A percentile compares a stretch with the other conserved stretches of the same genome.
Evolutionary conservation across 2,888 invertebrate genomes (phyloP).

Genomic region (Drosophila meridiana): DNA sequence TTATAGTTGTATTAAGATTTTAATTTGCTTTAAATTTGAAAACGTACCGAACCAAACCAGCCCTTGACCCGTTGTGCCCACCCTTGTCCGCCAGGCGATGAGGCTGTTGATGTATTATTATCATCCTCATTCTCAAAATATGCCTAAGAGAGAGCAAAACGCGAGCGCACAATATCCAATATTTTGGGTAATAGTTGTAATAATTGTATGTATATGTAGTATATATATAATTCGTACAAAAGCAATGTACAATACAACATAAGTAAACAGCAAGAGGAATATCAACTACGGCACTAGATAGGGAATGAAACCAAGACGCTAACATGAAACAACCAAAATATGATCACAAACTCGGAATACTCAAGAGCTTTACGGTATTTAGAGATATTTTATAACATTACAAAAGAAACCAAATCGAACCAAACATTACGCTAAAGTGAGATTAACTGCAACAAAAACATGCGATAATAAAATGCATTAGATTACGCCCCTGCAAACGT

Average conservation of each 20-base stretch:
- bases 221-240: slow-evolving; percentile 30
- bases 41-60: slow-evolving; percentile 90
- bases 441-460: slow-evolving; percentile 3
- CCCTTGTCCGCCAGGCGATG: slow-evolving; percentile 87
- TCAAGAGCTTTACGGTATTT: not conserved
- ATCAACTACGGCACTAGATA: slow-evolving; percentile 40
- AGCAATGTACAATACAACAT: slow-evolving; percentile 33
- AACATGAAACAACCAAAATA: not conserved
- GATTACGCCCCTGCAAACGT: slow-evolving; percentile 11
- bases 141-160: slow-evolving; percentile 82
- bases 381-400: not conserved
- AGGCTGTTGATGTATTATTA: slow-evolving; percentile 85
- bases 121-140: slow-evolving; percentile 85
- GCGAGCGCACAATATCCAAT: slow-evolving; percentile 74
- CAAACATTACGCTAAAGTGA: not conserved
- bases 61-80: slow-evolving; percentile 90
- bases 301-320: slow-evolving; percentile 47
- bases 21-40: slow-evolving; percentile 60
- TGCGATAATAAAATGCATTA: slow-evolving; percentile 9
- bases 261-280: slow-evolving; percentile 36
- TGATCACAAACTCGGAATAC: not conserved
- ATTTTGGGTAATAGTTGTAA: slow-evolving; percentile 54
- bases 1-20: slow-evolving; percentile 53
- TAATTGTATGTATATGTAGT: slow-evolving; percentile 49
- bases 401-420: not conserved